Evolutionary conservation across 2,113 vertebrate genomes (phyloP).

Genomic region (Channa maculata): DNA sequence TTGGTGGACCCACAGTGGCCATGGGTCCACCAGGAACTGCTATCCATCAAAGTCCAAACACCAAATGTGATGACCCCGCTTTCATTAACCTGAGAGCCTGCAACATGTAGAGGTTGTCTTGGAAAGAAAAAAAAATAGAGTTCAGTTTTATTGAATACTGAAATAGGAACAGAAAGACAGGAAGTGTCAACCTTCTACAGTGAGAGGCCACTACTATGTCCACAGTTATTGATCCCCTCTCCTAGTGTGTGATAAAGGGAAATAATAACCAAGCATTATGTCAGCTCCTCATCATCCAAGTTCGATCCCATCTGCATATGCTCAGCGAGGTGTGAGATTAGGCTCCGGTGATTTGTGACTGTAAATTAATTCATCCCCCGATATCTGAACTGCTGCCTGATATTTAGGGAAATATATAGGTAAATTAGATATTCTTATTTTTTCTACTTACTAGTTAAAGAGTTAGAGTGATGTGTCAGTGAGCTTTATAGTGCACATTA

Average conservation of each 20-base stretch:
- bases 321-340: conserved; percentile 64
- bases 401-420: conserved; percentile 25
- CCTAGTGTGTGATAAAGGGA: conserved; percentile 35
- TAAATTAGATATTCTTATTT: background rate
- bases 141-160: conserved; percentile 29
- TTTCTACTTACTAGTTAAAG: background rate
- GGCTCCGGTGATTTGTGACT: conserved; percentile 40
- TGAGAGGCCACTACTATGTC: background rate
- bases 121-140: background rate
- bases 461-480: background rate
- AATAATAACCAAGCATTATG: conserved; percentile 53
- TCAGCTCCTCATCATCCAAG: conserved; percentile 7
- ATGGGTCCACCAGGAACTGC: too few species aligned
- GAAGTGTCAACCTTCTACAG: conserved; percentile 22
- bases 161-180: conserved; percentile 8
- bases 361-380: conserved; percentile 14
- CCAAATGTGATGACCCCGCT: conserved; percentile 9
- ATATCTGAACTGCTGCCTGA: background rate
- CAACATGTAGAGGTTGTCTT: background rate
- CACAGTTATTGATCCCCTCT: conserved; percentile 30
- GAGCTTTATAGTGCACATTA: background rate
- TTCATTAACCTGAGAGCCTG: conserved; percentile 44
- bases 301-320: conserved; percentile 46
- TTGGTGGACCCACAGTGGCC: too few species aligned
- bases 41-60: conserved; percentile 16